A percentile compares a stretch with the other conserved stretches of the same genome.
These are phyloP conservation scores for Hippocampus guttulatus DNA, from an alignment of 2,113 vertebrate species.

Conservation along the genomic window DNA sequence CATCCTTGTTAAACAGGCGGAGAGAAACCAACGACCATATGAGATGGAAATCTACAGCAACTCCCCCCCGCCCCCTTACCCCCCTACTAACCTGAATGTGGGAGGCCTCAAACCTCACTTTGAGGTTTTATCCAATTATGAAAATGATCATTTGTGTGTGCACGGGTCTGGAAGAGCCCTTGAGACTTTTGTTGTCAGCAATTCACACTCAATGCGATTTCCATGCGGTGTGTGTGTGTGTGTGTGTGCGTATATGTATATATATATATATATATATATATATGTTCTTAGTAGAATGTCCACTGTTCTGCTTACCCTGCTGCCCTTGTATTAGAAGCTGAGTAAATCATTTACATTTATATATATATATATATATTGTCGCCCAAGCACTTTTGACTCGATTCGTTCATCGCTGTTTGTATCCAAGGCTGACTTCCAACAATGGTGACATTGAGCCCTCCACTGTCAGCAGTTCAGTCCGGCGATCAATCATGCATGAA, in stretches of 20 bases:
- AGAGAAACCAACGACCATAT: slow-evolving; percentile 43
- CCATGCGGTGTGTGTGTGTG: slow-evolving; percentile 18
- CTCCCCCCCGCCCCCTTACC: slow-evolving; percentile 2
- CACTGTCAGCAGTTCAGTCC: slow-evolving; percentile 10
- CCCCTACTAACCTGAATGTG: slow-evolving; percentile 51
- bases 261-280: too few species aligned
- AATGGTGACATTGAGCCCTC: slow-evolving; percentile 61
- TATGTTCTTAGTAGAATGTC: slow-evolving; percentile 20
- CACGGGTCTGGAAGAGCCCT: slow-evolving; percentile 40
- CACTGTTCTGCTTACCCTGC: slow-evolving; percentile 11
- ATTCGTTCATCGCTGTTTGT: slow-evolving; percentile 55
- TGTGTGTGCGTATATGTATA: not conserved
- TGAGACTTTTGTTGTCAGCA: slow-evolving; percentile 51
- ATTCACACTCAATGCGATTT: slow-evolving; percentile 35
- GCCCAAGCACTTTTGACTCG: slow-evolving; percentile 48
- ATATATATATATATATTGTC: too few species aligned
- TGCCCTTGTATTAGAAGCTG: slow-evolving; percentile 42
- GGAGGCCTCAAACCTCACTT: slow-evolving; percentile 65
- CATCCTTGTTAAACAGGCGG: slow-evolving; percentile 48
- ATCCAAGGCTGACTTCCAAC: slow-evolving; percentile 54
- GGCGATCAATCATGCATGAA: slow-evolving; percentile 9
- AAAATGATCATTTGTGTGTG: slow-evolving; percentile 55
- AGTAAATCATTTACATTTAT: slow-evolving; percentile 69
- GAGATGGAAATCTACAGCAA: slow-evolving; percentile 60
- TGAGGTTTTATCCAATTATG: slow-evolving; percentile 67